phyloP scores from a whole-genome alignment of 2,888 invertebrate species.

The Rhabditoides inermis region DNA sequence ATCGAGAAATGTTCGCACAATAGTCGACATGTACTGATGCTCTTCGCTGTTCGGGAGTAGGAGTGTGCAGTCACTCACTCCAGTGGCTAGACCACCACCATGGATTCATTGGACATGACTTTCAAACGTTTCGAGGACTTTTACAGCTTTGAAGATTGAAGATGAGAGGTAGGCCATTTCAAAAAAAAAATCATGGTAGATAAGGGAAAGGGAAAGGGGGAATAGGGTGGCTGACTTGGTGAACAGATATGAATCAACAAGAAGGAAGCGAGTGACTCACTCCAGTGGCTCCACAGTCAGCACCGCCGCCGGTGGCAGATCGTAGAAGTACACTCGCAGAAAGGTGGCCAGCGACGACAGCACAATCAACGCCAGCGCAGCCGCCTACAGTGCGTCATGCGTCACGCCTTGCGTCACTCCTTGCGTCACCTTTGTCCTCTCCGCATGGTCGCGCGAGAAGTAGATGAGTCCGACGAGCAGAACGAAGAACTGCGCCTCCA shows the following conservation, averaged over 20 bases:
- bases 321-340: conserved; percentile 10
- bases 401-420: too few relatives aligned
- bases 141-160: not conserved
- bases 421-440: too few relatives aligned
- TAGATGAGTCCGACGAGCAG: conserved; percentile 29
- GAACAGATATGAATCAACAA: not conserved
- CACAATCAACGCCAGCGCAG: too few relatives aligned
- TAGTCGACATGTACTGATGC: too few relatives aligned
- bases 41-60: too few relatives aligned
- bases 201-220: too few relatives aligned
- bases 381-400: too few relatives aligned
- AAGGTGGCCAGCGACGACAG: conserved; percentile 17
- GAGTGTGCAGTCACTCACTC: too few relatives aligned
- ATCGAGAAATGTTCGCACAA: too few relatives aligned
- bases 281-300: conserved; percentile 30
- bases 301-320: conserved; percentile 32
- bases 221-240: too few relatives aligned
- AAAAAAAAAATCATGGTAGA: not conserved
- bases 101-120: too few relatives aligned
- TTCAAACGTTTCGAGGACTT: not conserved
- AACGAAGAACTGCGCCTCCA: conserved; percentile 45
- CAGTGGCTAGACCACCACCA: too few relatives aligned
- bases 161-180: not conserved
- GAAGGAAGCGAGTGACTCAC: conserved; percentile 3
- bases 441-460: conserved; percentile 12